Evolutionary conservation across 2,797 vertebrate species (phyloP).

Genomic region (Enteromius treurensis): DNA sequence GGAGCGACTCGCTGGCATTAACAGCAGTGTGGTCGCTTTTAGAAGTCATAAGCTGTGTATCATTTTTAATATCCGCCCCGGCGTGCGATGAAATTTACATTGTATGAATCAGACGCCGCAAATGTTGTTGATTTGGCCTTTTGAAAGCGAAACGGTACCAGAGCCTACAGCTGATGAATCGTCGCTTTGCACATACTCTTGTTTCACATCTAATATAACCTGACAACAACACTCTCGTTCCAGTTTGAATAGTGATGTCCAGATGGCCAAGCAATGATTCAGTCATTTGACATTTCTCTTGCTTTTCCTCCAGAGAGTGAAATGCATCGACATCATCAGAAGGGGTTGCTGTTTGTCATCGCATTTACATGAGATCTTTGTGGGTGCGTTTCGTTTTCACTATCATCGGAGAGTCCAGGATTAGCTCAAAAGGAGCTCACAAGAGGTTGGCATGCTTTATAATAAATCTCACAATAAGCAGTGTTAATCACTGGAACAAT

Average conservation of each 20-base stretch:
- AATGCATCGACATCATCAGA: slow-evolving; percentile 41
- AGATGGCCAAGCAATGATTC: slow-evolving; percentile 79
- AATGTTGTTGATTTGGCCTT: slow-evolving; percentile 57
- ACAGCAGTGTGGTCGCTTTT: neutral
- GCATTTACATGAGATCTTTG: neutral
- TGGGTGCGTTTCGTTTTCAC: neutral
- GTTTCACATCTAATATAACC: slow-evolving; percentile 63
- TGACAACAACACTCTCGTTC: slow-evolving; percentile 71
- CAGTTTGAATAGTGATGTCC: slow-evolving; percentile 75
- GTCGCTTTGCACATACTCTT: slow-evolving; percentile 53
- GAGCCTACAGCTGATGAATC: slow-evolving; percentile 56
- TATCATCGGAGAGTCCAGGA: neutral
- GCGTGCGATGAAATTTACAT: slow-evolving; percentile 39
- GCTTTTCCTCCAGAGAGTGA: slow-evolving; percentile 67
- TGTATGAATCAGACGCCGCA: slow-evolving; percentile 56
- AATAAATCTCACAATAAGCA: neutral
- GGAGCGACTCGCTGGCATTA: neutral
- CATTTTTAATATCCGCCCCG: slow-evolving; percentile 18
- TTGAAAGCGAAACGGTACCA: slow-evolving; percentile 54
- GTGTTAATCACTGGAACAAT: neutral
- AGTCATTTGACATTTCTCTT: slow-evolving; percentile 78
- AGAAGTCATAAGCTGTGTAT: slow-evolving; percentile 18
- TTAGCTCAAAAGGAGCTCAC: neutral
- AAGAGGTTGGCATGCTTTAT: neutral
- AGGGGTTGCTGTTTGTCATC: slow-evolving; percentile 20